Base-by-base conservation (phyloP, 2,113 vertebrate genomes). In the Tachycineta bicolor region DNA sequence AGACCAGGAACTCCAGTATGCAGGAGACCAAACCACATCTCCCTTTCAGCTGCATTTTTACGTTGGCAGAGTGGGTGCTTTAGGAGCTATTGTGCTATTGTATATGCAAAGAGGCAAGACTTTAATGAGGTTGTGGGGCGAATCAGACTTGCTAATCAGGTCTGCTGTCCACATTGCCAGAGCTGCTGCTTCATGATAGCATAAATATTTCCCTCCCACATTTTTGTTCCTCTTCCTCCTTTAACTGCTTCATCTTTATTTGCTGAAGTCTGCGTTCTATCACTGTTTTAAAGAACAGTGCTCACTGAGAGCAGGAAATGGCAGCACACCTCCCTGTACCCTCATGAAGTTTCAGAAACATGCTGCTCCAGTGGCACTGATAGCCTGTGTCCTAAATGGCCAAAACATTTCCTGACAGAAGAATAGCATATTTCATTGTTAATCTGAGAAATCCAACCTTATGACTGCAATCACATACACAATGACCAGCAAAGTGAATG, bases 101-200 rank as follows among this genome's bases (percentile, higher is more conserved):
- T 52, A 34, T 34, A 33, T 55, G 50, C 73, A 87, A 50, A 89
- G 21, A 26, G 21, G 11, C 50, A 75, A 60, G 52, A n/a, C 29
- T 59, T 49, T 93, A 59, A 67, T 44, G 78, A 94, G 69, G 39
- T 14, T 41, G 34, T 1, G 11, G 50, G 24, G n/a, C 50, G 41
- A 77, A 93, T 92, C 91, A 94, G 80, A 90, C 60, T 97, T 95
- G 89, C 68, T 88, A 89, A 92, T 92, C 34, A 89, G 55, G 34
- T 67, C 47, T 94, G 68, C 56, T 89, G 81, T 75, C 77, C 74
- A 63, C 14, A 3, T 28, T 75, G 49, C 43, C 83, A 78, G 65
- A 55, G 47, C 80, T 83, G 34, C 34, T 87, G 56, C 56, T 91
- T 87, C 69, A 21, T 31, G 68, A 78, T 12, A 83, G 52, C 69